phyloP scores from a whole-genome alignment of 2,888 invertebrate species.

The Caenorhabditis afra region DNA sequence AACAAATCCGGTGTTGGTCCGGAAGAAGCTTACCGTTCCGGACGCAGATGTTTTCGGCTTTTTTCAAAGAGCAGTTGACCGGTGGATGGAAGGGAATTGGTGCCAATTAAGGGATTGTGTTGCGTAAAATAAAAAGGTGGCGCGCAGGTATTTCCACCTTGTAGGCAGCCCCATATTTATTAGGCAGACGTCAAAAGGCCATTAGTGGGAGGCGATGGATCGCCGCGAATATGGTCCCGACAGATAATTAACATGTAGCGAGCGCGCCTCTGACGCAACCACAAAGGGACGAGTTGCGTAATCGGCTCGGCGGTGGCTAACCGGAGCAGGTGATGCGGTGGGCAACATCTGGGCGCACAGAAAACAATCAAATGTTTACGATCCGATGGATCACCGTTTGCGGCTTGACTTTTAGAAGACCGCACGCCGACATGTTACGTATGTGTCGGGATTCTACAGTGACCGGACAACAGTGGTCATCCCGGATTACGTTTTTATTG shows the following conservation, averaged over 20 bases:
- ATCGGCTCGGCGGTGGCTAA: slow-evolving; percentile 35
- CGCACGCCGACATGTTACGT: slow-evolving; percentile 15
- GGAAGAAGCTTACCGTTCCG: slow-evolving; percentile 39
- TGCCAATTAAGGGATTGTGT: slow-evolving; percentile 57
- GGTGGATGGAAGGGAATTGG: slow-evolving; percentile 24
- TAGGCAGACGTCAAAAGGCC: slow-evolving; percentile 57
- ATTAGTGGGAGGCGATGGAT: slow-evolving; percentile 39
- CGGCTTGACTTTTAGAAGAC: slow-evolving; percentile 27
- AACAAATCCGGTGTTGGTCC: slow-evolving; percentile 11
- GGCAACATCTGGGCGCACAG: slow-evolving; percentile 52
- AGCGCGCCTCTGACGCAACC: slow-evolving; percentile 11
- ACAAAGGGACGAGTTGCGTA: slow-evolving; percentile 53
- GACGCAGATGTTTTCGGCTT: slow-evolving; percentile 45
- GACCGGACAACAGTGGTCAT: slow-evolving; percentile 15
- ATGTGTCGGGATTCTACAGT: slow-evolving; percentile 10
- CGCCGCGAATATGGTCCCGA: slow-evolving; percentile 37
- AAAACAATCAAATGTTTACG: slow-evolving; percentile 59
- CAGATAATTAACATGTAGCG: slow-evolving; percentile 53
- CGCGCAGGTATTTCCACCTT: slow-evolving; percentile 35
- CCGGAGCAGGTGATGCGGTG: slow-evolving; percentile 50
- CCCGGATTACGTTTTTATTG: slow-evolving; percentile 4
- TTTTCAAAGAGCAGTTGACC: slow-evolving; percentile 24
- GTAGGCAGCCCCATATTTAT: slow-evolving; percentile 23
- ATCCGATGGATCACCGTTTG: slow-evolving; percentile 47
- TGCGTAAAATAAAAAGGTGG: slow-evolving; percentile 34